phyloP scores from a whole-genome alignment of 2,888 invertebrate genomes.

The Sclerodermus sp. region DNA sequence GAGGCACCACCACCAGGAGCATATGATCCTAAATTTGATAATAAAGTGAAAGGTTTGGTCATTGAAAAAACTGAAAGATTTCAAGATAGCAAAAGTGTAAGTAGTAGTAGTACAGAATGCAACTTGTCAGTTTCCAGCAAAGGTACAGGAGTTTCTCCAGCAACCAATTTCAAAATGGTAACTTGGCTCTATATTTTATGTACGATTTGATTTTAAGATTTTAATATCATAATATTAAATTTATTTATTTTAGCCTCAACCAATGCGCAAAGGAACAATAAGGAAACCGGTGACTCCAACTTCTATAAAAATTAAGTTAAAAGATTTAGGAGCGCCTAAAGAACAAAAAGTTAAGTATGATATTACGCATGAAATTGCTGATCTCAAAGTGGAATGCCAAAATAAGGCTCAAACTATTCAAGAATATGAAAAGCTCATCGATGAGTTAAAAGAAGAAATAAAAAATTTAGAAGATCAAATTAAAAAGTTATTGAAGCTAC shows the following conservation, averaged over 20 bases:
- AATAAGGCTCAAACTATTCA: constrained; percentile 50
- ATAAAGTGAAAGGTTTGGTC: constrained; percentile 52
- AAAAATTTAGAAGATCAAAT: constrained; percentile 29
- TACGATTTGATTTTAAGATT: neutral
- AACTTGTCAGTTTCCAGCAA: constrained; percentile 40
- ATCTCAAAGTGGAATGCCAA: constrained; percentile 47
- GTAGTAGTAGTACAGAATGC: constrained; percentile 45
- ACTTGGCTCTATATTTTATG: constrained; percentile 10
- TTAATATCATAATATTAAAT: neutral
- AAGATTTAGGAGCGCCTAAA: constrained; percentile 13
- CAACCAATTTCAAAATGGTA: constrained; percentile 39
- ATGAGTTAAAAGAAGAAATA: constrained; percentile 41
- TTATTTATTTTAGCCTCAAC: constrained; percentile 35
- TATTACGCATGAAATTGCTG: constrained; percentile 40
- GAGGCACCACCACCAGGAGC: constrained; percentile 61
- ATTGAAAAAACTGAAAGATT: constrained; percentile 55
- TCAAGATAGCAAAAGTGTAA: constrained; percentile 51
- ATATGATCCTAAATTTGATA: constrained; percentile 59
- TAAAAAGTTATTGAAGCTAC: constrained; percentile 28
- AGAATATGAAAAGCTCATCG: constrained; percentile 47
- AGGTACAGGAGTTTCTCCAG: constrained; percentile 21
- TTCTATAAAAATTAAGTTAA: constrained; percentile 32
- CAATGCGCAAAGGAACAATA: constrained; percentile 35
- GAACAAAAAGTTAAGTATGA: constrained; percentile 38
- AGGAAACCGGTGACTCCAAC: constrained; percentile 26